Evolutionary conservation across 2,113 vertebrate genomes (phyloP).

Genomic region (Lepisosteus oculatus): DNA sequence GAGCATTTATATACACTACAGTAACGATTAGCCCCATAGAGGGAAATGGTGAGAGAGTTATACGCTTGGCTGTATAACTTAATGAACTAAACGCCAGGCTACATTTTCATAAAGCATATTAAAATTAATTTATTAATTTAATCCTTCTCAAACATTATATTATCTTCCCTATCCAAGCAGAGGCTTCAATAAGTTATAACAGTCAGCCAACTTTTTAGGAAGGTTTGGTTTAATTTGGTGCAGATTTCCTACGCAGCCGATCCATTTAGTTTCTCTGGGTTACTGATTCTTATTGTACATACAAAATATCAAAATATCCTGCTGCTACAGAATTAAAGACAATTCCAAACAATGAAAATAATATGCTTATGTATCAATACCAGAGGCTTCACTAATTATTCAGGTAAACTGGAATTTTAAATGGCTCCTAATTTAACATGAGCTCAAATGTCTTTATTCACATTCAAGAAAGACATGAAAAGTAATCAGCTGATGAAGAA

Average conservation of each 20-base stretch:
- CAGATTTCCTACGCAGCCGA: neutral
- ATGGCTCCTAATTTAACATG: slow-evolving; percentile 9
- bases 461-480: neutral
- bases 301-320: neutral
- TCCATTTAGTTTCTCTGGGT: slow-evolving; percentile 1
- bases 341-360: neutral
- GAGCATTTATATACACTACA: too few species aligned
- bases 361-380: slow-evolving; percentile 4
- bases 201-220: neutral
- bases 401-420: slow-evolving; percentile 7
- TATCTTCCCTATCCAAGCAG: neutral
- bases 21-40: too few species aligned
- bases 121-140: too few species aligned
- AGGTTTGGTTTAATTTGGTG: too few species aligned
- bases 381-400: slow-evolving; percentile 3
- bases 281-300: neutral
- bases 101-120: too few species aligned
- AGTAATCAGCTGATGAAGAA: too few species aligned
- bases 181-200: neutral
- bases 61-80: too few species aligned
- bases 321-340: neutral
- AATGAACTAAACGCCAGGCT: too few species aligned
- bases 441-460: slow-evolving; percentile 13
- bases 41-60: too few species aligned
- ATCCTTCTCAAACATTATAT: neutral